phyloP scores from a whole-genome alignment of 2,113 vertebrate species.

The Melanerpes aurifrons region DNA sequence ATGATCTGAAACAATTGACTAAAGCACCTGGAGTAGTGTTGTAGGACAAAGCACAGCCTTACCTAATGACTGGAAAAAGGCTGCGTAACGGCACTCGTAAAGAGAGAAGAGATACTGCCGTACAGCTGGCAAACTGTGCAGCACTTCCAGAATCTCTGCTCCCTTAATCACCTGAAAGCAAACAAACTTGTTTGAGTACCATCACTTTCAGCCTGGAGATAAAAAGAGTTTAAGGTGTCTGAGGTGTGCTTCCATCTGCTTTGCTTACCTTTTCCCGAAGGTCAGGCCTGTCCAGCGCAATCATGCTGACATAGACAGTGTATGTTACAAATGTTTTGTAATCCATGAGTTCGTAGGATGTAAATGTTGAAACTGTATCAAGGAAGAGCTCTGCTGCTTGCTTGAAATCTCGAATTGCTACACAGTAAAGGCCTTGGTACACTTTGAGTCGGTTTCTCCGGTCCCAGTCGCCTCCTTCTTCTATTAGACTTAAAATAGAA shows the following conservation, averaged over 20 bases:
- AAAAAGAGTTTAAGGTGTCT: neutral
- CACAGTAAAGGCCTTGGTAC: conserved; percentile 97
- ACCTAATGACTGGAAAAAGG: conserved; percentile 97
- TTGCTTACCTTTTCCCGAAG: conserved; percentile 92
- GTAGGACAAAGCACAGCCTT: conserved; percentile 40
- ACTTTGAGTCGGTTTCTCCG: conserved; percentile 96
- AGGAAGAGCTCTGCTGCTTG: conserved; percentile 97
- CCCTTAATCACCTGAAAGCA: conserved; percentile 93
- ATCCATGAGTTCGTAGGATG: conserved; percentile 99
- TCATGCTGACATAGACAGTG: conserved; percentile 98
- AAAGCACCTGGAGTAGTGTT: neutral
- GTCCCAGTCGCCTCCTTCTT: conserved; percentile 99
- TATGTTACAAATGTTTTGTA: conserved; percentile 99
- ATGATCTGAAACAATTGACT: neutral
- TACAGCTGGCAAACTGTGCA: conserved; percentile 91
- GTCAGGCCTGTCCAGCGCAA: conserved; percentile 94
- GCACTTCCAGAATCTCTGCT: conserved; percentile 95
- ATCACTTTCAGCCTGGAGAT: neutral
- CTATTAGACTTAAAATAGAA: conserved; percentile 86
- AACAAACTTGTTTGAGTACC: neutral
- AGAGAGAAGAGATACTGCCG: conserved; percentile 98
- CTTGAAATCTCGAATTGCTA: conserved; percentile 96
- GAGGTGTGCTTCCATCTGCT: neutral
- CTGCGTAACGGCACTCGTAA: conserved; percentile 93
- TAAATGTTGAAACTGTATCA: conserved; percentile 97